Evolutionary conservation across 2,113 vertebrate species (phyloP).

Genomic region (Phasianus colchicus): DNA sequence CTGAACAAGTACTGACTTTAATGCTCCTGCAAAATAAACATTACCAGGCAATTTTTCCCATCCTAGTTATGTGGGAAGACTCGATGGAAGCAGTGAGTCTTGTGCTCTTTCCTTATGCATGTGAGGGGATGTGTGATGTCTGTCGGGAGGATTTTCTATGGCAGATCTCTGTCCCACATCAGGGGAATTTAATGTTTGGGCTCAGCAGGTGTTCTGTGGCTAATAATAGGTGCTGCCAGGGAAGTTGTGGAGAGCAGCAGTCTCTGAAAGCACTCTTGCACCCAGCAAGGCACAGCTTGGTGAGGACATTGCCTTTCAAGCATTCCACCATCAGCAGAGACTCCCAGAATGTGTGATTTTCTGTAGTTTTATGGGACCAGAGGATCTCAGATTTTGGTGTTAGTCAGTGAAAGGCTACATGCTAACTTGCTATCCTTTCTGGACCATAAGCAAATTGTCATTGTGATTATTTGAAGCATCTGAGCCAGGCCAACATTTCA

Average conservation of each 20-base stretch:
- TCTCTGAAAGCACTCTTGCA: neutral
- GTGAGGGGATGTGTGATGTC: neutral
- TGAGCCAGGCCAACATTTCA: neutral
- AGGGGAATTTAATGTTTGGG: neutral
- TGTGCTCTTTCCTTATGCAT: neutral
- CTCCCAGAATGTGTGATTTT: neutral
- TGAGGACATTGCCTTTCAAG: neutral
- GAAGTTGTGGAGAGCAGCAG: neutral
- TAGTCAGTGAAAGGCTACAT: rapidly evolving
- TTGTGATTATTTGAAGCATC: neutral
- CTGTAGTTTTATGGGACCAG: neutral
- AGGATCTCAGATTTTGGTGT: neutral
- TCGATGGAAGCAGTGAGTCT: neutral
- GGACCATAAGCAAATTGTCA: neutral
- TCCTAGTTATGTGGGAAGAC: neutral
- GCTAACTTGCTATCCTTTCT: neutral
- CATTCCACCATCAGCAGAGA: rapidly evolving
- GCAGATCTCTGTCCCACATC: neutral
- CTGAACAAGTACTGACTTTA: neutral
- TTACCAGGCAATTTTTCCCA: neutral
- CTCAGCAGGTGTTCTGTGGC: neutral
- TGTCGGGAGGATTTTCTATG: neutral
- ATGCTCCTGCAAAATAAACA: neutral
- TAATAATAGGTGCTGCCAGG: neutral
- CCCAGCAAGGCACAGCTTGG: neutral